phyloP scores from a whole-genome alignment of 2,797 vertebrate genomes.

The Austrolebias charrua region DNA sequence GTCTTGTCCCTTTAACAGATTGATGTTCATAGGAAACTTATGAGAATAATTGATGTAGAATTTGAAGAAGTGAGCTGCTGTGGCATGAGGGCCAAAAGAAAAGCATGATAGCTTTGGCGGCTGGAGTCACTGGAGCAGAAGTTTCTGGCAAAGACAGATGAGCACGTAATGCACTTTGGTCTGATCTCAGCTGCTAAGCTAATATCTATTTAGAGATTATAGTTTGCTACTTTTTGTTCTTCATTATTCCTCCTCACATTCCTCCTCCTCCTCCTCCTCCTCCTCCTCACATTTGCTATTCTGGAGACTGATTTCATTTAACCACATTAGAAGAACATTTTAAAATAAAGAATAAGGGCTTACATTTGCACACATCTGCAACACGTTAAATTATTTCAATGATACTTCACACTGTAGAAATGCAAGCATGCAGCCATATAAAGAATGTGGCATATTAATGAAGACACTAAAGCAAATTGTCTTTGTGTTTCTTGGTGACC shows the following conservation, averaged over 20 bases:
- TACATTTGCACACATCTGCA: slow-evolving; percentile 39
- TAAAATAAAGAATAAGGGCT: slow-evolving; percentile 14
- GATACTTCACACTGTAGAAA: slow-evolving; percentile 13
- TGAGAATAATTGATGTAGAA: slow-evolving; percentile 78
- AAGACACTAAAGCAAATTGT: not conserved
- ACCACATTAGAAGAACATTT: slow-evolving; percentile 33
- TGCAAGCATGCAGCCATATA: slow-evolving; percentile 7
- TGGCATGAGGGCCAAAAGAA: slow-evolving; percentile 45
- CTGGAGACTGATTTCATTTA: slow-evolving; percentile 30
- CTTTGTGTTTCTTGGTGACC: not conserved
- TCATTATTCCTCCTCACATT: slow-evolving; percentile 18
- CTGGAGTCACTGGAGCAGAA: slow-evolving; percentile 67
- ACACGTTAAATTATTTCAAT: slow-evolving; percentile 10
- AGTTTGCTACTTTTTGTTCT: slow-evolving; percentile 30
- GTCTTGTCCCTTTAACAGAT: slow-evolving; percentile 54
- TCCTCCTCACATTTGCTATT: not conserved
- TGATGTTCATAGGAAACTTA: slow-evolving; percentile 71
- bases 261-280: not conserved
- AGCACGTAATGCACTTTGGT: slow-evolving; percentile 41
- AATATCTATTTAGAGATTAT: slow-evolving; percentile 44
- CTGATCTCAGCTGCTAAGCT: slow-evolving; percentile 31
- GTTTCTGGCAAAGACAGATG: slow-evolving; percentile 61
- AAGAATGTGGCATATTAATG: not conserved
- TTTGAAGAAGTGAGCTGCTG: slow-evolving; percentile 46
- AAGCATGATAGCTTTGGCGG: slow-evolving; percentile 39